Conservation (phyloP, 2,797 vertebrate species). For the Danio tinwini region DNA sequence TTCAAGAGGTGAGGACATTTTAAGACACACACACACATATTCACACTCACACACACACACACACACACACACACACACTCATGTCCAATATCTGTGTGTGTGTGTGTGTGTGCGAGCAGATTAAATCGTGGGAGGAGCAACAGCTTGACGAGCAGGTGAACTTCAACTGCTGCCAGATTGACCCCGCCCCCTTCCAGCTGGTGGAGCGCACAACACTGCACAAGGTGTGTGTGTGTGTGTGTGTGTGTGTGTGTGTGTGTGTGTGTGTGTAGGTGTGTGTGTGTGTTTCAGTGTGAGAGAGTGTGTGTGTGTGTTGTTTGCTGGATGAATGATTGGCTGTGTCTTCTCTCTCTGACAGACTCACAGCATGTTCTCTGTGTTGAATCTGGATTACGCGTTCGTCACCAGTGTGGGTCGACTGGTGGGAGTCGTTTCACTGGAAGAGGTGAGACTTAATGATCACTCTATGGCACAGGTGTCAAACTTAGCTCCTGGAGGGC, state of each 20-base stretch:
- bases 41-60: background rate
- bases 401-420: background rate
- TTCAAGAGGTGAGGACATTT: slow-evolving; percentile 16
- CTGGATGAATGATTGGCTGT: background rate
- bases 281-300: too few relatives aligned
- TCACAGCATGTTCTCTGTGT: slow-evolving; percentile 7
- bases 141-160: slow-evolving; percentile 93
- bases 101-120: slow-evolving; percentile 69
- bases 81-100: background rate
- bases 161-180: slow-evolving; percentile 91
- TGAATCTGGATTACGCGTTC: background rate
- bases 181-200: background rate
- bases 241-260: too few relatives aligned
- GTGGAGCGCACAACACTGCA: background rate
- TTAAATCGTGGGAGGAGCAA: slow-evolving; percentile 92
- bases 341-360: background rate
- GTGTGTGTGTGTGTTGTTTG: too few relatives aligned
- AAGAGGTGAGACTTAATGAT: background rate
- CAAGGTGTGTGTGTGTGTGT: background rate
- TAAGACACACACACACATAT: too few relatives aligned
- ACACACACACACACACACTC: background rate
- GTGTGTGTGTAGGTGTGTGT: too few relatives aligned
- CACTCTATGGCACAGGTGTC: too few relatives aligned
- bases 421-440: background rate
- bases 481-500: too few relatives aligned